Conservation (phyloP, 2,797 vertebrate species). For the Cottoperca gobio region DNA sequence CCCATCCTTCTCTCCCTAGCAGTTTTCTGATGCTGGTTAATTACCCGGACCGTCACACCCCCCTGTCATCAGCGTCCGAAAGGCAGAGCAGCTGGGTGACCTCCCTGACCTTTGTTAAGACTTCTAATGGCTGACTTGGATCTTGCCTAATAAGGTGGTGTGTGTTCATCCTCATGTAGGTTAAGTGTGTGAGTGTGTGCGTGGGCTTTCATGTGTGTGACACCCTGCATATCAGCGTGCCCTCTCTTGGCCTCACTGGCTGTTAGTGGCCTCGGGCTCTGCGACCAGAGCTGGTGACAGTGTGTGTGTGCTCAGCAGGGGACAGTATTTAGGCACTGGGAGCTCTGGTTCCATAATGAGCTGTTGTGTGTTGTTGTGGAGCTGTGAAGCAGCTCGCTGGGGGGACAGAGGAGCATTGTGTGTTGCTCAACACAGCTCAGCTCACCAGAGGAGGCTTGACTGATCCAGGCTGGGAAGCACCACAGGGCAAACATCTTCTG, state of each 20-base stretch:
- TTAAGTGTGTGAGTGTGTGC: slow-evolving; percentile 67
- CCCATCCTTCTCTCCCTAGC: slow-evolving; percentile 39
- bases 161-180: slow-evolving; percentile 68
- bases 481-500: slow-evolving; percentile 73
- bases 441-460: slow-evolving; percentile 61
- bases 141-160: slow-evolving; percentile 71
- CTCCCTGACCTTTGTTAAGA: slow-evolving; percentile 64
- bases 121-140: slow-evolving; percentile 70
- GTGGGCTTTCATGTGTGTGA: slow-evolving; percentile 74
- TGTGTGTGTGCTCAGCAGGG: slow-evolving; percentile 77
- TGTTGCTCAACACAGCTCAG: slow-evolving; percentile 39
- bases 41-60: slow-evolving; percentile 65
- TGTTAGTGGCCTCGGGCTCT: slow-evolving; percentile 71
- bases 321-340: slow-evolving; percentile 78
- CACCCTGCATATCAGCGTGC: slow-evolving; percentile 58
- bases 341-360: slow-evolving; percentile 80
- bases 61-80: slow-evolving; percentile 71
- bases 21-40: slow-evolving; percentile 68
- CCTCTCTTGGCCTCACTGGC: slow-evolving; percentile 69
- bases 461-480: slow-evolving; percentile 71
- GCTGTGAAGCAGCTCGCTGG: slow-evolving; percentile 70
- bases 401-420: slow-evolving; percentile 81
- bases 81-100: slow-evolving; percentile 79
- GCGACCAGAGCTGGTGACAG: slow-evolving; percentile 68
- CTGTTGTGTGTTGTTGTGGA: slow-evolving; percentile 80